Conservation (phyloP, 1,140 invertebrate species). For the Drosophila ficusphila region DNA sequence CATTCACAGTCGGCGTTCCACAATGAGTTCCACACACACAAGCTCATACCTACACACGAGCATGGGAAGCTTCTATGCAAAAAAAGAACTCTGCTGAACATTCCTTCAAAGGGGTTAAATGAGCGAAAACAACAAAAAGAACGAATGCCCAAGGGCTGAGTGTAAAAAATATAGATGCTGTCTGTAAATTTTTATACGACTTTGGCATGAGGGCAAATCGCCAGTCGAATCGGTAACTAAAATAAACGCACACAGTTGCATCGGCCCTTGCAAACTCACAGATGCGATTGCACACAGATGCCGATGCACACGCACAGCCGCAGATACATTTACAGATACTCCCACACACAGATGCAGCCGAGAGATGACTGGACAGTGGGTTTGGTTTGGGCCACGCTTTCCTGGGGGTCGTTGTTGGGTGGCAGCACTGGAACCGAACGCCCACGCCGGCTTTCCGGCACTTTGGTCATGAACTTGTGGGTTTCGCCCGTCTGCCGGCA, state of each 20-base stretch:
- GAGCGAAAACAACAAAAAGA: conserved; percentile 60
- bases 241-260: conserved; percentile 53
- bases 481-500: conserved; percentile 32
- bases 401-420: conserved; percentile 10
- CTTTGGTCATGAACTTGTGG: conserved; percentile 81
- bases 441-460: conserved; percentile 66
- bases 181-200: conserved; percentile 63
- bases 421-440: conserved; percentile 38
- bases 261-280: conserved; percentile 2
- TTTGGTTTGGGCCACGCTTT: background rate
- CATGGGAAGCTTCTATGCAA: conserved; percentile 10
- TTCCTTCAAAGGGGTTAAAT: conserved; percentile 78
- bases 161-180: conserved; percentile 58
- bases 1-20: conserved; percentile 67
- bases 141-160: conserved; percentile 47
- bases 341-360: conserved; percentile 23
- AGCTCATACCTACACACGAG: conserved; percentile 15
- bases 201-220: conserved; percentile 47
- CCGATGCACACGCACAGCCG: conserved; percentile 6
- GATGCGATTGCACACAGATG: conserved; percentile 8
- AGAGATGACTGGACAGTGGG: conserved; percentile 29
- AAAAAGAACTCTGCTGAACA: conserved; percentile 53
- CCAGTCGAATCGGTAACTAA: conserved; percentile 52
- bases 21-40: conserved; percentile 62
- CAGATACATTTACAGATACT: conserved; percentile 29